A percentile compares a stretch with the other conserved stretches of the same genome.
Conservation (phyloP, 2,113 vertebrate species). For the Microcebus ravelobensis region DNA sequence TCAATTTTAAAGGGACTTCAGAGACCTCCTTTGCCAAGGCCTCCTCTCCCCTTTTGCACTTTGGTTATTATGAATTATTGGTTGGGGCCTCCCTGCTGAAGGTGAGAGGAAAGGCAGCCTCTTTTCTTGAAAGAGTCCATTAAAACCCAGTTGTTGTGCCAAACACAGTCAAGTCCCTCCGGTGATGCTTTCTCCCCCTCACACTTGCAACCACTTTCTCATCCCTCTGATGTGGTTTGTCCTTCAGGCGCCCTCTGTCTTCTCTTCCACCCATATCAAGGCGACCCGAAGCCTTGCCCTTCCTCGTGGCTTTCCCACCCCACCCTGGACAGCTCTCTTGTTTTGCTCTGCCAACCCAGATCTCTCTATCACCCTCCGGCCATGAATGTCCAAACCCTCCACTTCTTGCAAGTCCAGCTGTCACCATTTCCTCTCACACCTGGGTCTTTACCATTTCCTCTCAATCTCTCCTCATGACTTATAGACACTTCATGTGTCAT, state of each 20-base stretch:
- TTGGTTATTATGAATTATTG: not conserved
- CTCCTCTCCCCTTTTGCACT: not conserved
- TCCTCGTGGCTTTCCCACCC: not conserved
- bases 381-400: not conserved
- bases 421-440: not conserved
- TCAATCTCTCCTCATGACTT: not conserved
- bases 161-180: not conserved
- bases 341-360: not conserved
- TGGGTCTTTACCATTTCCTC: not conserved
- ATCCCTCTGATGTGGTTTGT: not conserved
- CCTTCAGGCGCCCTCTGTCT: not conserved
- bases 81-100: not conserved
- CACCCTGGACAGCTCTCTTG: not conserved
- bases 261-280: not conserved
- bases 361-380: not conserved
- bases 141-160: not conserved
- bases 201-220: not conserved
- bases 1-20: not conserved
- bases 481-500: not conserved
- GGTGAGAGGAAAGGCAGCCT: not conserved
- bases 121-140: not conserved
- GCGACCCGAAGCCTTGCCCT: rapidly evolving
- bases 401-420: not conserved
- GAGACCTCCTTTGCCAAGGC: not conserved
- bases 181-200: not conserved